Conservation (phyloP, 2,113 vertebrate genomes). For the Danionella cerebrum region DNA sequence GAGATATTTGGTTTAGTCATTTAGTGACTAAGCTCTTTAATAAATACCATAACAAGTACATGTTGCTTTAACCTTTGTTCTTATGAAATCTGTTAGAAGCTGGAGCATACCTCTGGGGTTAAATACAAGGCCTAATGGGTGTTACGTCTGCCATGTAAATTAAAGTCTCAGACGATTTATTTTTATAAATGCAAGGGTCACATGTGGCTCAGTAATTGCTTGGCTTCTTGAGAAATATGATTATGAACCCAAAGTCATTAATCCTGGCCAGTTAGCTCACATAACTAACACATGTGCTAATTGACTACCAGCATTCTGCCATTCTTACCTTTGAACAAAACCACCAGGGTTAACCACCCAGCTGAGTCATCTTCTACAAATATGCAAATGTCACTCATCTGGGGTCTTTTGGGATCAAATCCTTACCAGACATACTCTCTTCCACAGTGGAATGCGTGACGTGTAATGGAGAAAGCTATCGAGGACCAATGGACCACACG, state of each 20-base stretch:
- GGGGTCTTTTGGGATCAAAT: conserved; percentile 29
- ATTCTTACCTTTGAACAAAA: conserved; percentile 1
- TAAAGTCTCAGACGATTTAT: conserved; percentile 28
- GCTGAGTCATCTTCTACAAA: neutral
- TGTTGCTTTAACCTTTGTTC: conserved; percentile 33
- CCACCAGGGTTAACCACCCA: neutral
- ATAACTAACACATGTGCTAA: neutral
- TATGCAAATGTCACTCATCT: conserved; percentile 26
- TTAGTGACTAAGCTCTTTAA: conserved; percentile 20
- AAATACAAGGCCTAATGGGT: conserved; percentile 23
- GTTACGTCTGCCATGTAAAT: conserved; percentile 2
- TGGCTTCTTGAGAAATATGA: neutral
- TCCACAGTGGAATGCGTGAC: conserved; percentile 85
- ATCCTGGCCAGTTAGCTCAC: neutral
- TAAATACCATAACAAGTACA: conserved; percentile 28
- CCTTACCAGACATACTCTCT: conserved; percentile 35
- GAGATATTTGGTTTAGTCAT: conserved; percentile 22
- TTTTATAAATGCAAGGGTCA: conserved; percentile 1
- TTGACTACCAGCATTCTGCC: conserved; percentile 4
- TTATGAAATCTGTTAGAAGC: conserved; percentile 30
- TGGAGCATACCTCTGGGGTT: conserved; percentile 5
- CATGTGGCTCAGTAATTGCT: neutral
- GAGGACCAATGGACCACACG: conserved; percentile 95
- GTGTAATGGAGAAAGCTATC: conserved; percentile 91
- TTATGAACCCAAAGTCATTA: neutral